Conservation (phyloP, 2,797 vertebrate species). For the Spondyliosoma cantharus region DNA sequence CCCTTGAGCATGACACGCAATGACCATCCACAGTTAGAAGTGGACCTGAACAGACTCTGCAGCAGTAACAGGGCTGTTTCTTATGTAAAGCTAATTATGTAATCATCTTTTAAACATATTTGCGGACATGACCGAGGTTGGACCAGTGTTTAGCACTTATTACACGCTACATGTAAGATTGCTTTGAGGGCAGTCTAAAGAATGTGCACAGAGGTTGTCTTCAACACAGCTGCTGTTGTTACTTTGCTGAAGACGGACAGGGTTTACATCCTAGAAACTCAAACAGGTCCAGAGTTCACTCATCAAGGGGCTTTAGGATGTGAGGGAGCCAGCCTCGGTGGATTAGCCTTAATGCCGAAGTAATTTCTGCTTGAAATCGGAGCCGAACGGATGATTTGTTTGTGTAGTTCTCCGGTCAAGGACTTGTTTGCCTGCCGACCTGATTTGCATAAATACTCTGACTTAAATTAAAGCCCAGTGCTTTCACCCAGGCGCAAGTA, state of each 20-base stretch:
- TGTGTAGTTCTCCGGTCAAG: slow-evolving; percentile 29
- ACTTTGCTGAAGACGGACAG: background rate
- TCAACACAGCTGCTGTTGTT: slow-evolving; percentile 6
- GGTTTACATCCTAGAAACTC: slow-evolving; percentile 41
- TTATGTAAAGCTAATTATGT: slow-evolving; percentile 43
- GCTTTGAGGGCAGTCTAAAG: background rate
- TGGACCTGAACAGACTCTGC: slow-evolving; percentile 6
- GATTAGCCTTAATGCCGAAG: slow-evolving; percentile 58
- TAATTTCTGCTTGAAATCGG: slow-evolving; percentile 25
- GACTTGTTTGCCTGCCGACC: slow-evolving; percentile 14
- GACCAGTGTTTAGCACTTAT: background rate
- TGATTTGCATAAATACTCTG: slow-evolving; percentile 35
- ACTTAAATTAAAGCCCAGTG: slow-evolving; percentile 8
- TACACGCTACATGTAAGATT: background rate
- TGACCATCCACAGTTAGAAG: slow-evolving; percentile 15
- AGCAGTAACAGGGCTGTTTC: background rate
- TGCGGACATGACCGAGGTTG: background rate
- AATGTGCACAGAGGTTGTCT: background rate
- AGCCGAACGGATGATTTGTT: slow-evolving; percentile 36
- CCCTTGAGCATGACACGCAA: slow-evolving; percentile 42
- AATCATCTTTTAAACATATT: slow-evolving; percentile 19
- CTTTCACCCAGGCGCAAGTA: slow-evolving; percentile 19
- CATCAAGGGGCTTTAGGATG: slow-evolving; percentile 37
- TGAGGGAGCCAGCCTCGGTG: slow-evolving; percentile 35
- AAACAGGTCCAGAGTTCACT: slow-evolving; percentile 40